Base-by-base conservation (phyloP, 2,888 invertebrate species). In the Ormyrus labotus region DNA sequence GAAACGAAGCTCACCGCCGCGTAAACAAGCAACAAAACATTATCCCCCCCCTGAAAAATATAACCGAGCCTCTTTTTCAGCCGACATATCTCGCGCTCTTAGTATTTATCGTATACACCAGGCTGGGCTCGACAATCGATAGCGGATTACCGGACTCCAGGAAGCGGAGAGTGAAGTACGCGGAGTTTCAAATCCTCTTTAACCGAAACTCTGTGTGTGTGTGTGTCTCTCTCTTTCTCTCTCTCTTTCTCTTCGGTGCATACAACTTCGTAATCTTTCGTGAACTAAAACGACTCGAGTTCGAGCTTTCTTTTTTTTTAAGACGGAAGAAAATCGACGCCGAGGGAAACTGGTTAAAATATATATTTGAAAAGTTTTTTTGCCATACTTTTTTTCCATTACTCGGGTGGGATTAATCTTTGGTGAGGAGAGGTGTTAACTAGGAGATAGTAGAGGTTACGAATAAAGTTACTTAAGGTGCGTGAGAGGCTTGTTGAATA, bases 171-270 rank as follows among this genome's bases (percentile, higher is more conserved):
- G 7, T 50, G 50, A 47, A 9, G 51, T 11, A 57, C 8, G 9
- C 34, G n/a, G 55, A 78, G 51, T 63, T 60, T 48, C 48, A 72
- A 73, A 78, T 78, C 73, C 73, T 73, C 73, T 78, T 73, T 68
- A 73, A 63, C 61, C 48, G 48, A 68, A 77, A 68, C 55, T 61
- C 61, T 34, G 19, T 19, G 19, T 19, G 19, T 19, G 19, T 19
- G 19, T 19, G 19, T 34, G 34, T 34, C 34, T 34, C 34, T 34
- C 34, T 34, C 34, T 34, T 4, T 34, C 34, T 34, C 34, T 34
- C 4, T 34, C 34, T 34, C 34, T 34, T 34, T 34, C 34, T 34
- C 4, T 34, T 34, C 48, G 13, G 10, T 48, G 68, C 3, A 34
- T 7, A 60, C 58, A 51, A 71, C 45, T 75, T 68, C 53, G 53